Conservation (phyloP, 2,797 vertebrate genomes). For the Linurgus olivaceus region DNA sequence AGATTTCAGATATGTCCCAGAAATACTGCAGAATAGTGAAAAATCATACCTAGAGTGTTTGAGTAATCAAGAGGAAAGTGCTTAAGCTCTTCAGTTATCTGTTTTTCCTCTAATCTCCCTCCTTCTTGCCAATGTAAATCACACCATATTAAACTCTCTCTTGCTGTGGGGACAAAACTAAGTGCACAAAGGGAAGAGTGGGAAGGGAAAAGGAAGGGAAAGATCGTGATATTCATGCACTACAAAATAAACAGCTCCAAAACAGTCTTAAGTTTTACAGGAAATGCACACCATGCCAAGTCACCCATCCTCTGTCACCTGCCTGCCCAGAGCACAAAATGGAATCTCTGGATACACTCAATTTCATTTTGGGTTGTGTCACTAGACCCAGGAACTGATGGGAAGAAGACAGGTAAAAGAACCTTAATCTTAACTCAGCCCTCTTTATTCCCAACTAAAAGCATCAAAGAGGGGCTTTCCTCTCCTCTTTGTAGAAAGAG, state of each 20-base stretch:
- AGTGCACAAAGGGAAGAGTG: not conserved
- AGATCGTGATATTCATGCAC: rapidly evolving
- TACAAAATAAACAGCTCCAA: not conserved
- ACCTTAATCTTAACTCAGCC: not conserved
- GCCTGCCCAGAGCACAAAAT: not conserved
- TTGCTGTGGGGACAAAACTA: not conserved
- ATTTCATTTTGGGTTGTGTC: not conserved
- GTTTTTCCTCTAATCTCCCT: not conserved
- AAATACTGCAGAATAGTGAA: not conserved
- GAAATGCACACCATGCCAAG: not conserved
- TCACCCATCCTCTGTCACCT: not conserved
- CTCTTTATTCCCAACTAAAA: not conserved
- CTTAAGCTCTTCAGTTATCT: not conserved
- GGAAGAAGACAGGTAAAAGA: not conserved
- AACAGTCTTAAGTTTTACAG: not conserved
- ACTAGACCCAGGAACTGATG: not conserved
- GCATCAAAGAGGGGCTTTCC: constrained; percentile 22
- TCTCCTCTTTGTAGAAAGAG: not conserved
- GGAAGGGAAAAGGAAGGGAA: not conserved
- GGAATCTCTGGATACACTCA: not conserved
- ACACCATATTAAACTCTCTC: not conserved
- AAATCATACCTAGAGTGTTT: not conserved
- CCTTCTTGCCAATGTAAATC: not conserved
- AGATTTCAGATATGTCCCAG: not conserved
- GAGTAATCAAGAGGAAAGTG: not conserved